These are phyloP conservation scores for Dynastes tityus DNA, from an alignment of 2,888 invertebrate species.

Conservation along the genomic window DNA sequence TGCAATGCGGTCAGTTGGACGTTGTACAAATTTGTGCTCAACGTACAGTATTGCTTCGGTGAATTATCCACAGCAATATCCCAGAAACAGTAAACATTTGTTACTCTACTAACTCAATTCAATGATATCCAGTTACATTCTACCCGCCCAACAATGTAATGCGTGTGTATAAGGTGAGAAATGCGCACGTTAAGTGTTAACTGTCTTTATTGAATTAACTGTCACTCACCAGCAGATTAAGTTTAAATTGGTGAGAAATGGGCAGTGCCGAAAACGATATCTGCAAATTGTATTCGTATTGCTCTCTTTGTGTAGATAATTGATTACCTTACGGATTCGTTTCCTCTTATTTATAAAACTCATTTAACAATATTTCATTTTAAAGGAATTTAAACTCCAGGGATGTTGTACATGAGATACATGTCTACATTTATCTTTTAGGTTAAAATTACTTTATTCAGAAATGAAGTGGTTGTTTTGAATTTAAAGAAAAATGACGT, in stretches of 20 bases:
- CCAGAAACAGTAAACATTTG: slow-evolving; percentile 36
- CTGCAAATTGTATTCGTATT: no score
- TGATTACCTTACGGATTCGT: no score
- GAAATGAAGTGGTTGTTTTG: no score
- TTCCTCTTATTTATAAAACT: no score
- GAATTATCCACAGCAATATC: slow-evolving; percentile 57
- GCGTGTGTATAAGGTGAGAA: not conserved
- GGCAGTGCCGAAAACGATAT: no score
- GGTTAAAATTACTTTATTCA: no score
- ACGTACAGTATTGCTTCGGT: slow-evolving; percentile 59
- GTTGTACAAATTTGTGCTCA: slow-evolving; percentile 54
- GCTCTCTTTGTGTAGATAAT: no score
- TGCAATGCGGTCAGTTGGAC: slow-evolving; percentile 31
- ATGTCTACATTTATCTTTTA: no score
- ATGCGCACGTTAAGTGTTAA: not conserved
- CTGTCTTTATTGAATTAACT: slow-evolving; percentile 11
- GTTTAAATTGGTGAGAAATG: not conserved
- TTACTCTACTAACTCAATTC: slow-evolving; percentile 33
- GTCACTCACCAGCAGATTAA: not conserved
- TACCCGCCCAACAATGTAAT: not conserved
- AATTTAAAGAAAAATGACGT: no score
- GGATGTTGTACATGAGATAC: no score
- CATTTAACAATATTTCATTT: no score
- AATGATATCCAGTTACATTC: slow-evolving; percentile 21
- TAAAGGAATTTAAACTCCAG: no score